phyloP scores from a whole-genome alignment of 2,888 invertebrate genomes.

The Diadegma fenestrale region DNA sequence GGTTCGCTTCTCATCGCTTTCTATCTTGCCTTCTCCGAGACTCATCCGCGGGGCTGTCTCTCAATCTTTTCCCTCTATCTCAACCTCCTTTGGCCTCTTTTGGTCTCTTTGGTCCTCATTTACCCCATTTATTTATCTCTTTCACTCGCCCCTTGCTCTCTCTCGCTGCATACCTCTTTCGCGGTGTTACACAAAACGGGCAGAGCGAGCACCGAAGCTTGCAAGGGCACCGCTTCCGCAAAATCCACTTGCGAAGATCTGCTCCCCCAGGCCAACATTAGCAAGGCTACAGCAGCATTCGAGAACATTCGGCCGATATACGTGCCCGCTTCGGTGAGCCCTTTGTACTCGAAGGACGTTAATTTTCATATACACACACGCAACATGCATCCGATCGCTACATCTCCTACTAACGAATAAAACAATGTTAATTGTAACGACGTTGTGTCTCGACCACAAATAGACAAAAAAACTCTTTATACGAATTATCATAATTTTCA shows the following conservation, averaged over 20 bases:
- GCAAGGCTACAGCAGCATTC: conserved; percentile 11
- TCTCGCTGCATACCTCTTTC: not conserved
- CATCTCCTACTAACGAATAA: not conserved
- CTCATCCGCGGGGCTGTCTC: conserved; percentile 21
- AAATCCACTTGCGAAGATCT: conserved; percentile 48
- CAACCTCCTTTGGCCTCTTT: not conserved
- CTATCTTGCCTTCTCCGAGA: conserved; percentile 21
- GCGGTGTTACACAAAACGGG: conserved; percentile 6
- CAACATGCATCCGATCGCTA: not conserved
- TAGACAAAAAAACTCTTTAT: not conserved
- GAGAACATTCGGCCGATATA: conserved; percentile 43
- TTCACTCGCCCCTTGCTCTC: conserved; percentile 5
- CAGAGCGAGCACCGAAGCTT: conserved; percentile 26
- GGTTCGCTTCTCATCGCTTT: conserved; percentile 16
- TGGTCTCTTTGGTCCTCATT: conserved; percentile 6
- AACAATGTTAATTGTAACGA: not conserved
- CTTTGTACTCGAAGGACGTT: conserved; percentile 27
- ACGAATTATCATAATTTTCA: not conserved
- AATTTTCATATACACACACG: conserved; percentile 9
- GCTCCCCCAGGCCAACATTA: conserved; percentile 34
- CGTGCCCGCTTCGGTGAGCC: conserved; percentile 29
- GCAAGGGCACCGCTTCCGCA: conserved; percentile 18
- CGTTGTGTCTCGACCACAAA: not conserved
- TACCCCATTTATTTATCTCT: conserved; percentile 6
- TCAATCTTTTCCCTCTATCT: conserved; percentile 2